A percentile compares a stretch with the other conserved stretches of the same genome.
These are phyloP conservation scores for Pediacus dermestoides DNA, from an alignment of 2,888 invertebrate species.

Conservation along the genomic window DNA sequence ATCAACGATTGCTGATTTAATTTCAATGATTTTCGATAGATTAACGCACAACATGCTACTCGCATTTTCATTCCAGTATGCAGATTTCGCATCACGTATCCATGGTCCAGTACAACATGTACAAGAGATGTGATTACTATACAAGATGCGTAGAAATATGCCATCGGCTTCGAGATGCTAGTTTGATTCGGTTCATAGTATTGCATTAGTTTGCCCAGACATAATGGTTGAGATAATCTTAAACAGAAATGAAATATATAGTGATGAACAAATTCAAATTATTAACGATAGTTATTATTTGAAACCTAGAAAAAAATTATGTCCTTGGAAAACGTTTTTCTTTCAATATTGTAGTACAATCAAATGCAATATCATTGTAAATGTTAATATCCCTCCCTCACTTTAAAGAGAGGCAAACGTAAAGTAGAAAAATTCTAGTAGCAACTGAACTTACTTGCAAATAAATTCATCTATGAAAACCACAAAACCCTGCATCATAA, in stretches of 20 bases:
- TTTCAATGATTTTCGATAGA: constrained; percentile 53
- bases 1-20: constrained; percentile 78
- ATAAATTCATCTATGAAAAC: background rate
- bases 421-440: too few relatives aligned
- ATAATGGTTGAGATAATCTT: background rate
- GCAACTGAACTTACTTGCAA: background rate
- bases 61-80: background rate
- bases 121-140: background rate
- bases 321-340: too few relatives aligned
- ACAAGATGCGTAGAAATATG: background rate
- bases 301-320: too few relatives aligned
- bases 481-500: background rate
- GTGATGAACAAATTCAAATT: too few relatives aligned
- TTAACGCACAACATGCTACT: constrained; percentile 2
- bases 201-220: constrained; percentile 2
- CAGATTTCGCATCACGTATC: background rate
- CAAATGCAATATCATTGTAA: too few relatives aligned
- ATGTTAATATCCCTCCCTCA: too few relatives aligned
- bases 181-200: constrained; percentile 4
- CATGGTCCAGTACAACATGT: background rate
- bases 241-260: too few relatives aligned
- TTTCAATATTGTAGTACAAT: too few relatives aligned
- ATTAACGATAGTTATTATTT: too few relatives aligned
- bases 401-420: too few relatives aligned
- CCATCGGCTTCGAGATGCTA: background rate